Evolutionary conservation across 1,140 invertebrate species (phyloP).

Genomic region (Drosophila persimilis): DNA sequence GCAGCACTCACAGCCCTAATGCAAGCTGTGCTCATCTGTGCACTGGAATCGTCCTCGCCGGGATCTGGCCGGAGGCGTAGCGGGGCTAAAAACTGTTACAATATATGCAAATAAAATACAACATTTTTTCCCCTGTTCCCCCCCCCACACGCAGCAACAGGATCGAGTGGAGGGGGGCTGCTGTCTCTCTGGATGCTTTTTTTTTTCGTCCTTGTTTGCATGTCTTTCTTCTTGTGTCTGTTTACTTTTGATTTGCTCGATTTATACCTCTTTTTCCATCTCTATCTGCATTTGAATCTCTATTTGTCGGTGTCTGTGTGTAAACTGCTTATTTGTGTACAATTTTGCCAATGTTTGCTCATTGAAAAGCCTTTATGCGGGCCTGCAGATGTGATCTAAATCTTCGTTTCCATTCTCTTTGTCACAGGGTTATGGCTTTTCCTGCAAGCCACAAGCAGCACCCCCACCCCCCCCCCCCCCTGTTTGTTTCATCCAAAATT

Average conservation of each 20-base stretch:
- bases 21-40: slow-evolving; percentile 52
- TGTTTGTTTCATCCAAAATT: too few relatives aligned
- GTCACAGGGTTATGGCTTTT: not conserved
- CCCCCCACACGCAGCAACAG: slow-evolving; percentile 34
- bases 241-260: slow-evolving; percentile 77
- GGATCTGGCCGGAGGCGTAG: slow-evolving; percentile 5
- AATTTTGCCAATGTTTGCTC: slow-evolving; percentile 71
- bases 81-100: slow-evolving; percentile 56
- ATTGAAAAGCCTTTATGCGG: slow-evolving; percentile 67
- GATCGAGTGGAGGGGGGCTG: not conserved
- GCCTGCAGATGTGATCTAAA: slow-evolving; percentile 16
- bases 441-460: too few relatives aligned
- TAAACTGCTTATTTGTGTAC: slow-evolving; percentile 65
- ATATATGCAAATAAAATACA: slow-evolving; percentile 77
- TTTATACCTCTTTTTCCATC: slow-evolving; percentile 34
- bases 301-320: not conserved
- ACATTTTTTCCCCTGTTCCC: slow-evolving; percentile 45
- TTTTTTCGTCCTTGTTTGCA: slow-evolving; percentile 9
- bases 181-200: slow-evolving; percentile 45
- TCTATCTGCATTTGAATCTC: slow-evolving; percentile 19
- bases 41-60: slow-evolving; percentile 26
- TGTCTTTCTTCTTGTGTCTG: slow-evolving; percentile 46
- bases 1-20: slow-evolving; percentile 63
- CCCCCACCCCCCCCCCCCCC: too few relatives aligned
- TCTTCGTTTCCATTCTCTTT: slow-evolving; percentile 7